Percentiles rank a stretch among this genome's conserved stretches.
Evolutionary conservation across 2,113 vertebrate species (phyloP).

Genomic region (Aldabrachelys gigantea): DNA sequence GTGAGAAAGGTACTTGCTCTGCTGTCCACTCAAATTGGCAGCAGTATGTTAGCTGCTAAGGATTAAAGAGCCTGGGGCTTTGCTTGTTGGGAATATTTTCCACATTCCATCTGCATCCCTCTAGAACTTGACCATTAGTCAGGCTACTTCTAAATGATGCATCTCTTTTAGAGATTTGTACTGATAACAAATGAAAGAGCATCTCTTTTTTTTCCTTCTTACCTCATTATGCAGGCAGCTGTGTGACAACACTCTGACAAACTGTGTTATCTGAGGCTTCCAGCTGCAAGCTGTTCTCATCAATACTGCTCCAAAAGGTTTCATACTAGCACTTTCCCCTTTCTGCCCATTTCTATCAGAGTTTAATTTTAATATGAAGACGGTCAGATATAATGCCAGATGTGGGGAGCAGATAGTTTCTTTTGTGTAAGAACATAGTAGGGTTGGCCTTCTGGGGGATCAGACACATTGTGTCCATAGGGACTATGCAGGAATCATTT

Average conservation of each 20-base stretch:
- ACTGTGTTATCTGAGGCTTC: slow-evolving; percentile 84
- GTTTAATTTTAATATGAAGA: slow-evolving; percentile 62
- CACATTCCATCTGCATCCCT: slow-evolving; percentile 50
- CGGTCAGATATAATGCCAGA: slow-evolving; percentile 58
- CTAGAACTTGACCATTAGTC: slow-evolving; percentile 74
- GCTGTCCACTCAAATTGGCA: background rate
- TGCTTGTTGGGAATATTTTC: slow-evolving; percentile 36
- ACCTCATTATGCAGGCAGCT: slow-evolving; percentile 84
- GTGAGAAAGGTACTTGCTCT: background rate
- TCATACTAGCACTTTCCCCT: slow-evolving; percentile 71
- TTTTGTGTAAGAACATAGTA: slow-evolving; percentile 44
- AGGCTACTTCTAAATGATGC: slow-evolving; percentile 75
- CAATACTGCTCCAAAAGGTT: slow-evolving; percentile 77
- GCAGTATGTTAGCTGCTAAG: background rate
- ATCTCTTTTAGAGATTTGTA: slow-evolving; percentile 64
- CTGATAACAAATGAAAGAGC: slow-evolving; percentile 79
- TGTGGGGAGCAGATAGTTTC: slow-evolving; percentile 62
- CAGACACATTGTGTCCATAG: background rate
- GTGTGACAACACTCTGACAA: slow-evolving; percentile 81
- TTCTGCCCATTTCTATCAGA: slow-evolving; percentile 40
- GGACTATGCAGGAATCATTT: slow-evolving; percentile 36
- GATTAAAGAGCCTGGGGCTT: slow-evolving; percentile 40
- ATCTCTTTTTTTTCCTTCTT: slow-evolving; percentile 39
- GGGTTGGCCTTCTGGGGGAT: slow-evolving; percentile 62
- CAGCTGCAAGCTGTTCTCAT: slow-evolving; percentile 82